Evolutionary conservation across 2,797 vertebrate genomes (phyloP).

Genomic region (Mustela erminea): DNA sequence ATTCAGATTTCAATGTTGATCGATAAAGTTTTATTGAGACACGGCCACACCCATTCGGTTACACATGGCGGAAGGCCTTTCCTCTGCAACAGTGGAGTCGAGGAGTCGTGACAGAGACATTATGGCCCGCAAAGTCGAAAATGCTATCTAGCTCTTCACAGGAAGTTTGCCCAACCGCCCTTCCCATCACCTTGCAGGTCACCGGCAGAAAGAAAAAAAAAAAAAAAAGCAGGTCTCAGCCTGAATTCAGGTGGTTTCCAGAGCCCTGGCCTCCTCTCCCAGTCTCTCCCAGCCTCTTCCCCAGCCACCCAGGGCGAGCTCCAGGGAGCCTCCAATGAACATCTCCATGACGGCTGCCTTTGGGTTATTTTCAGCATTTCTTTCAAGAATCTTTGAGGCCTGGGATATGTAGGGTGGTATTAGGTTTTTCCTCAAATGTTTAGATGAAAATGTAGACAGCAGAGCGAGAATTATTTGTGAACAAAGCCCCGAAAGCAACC

Average conservation of each 20-base stretch:
- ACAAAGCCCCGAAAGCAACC: conserved; percentile 81
- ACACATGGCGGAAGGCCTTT: conserved; percentile 16
- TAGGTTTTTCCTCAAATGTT: conserved; percentile 79
- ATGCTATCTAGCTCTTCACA: not conserved
- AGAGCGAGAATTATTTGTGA: conserved; percentile 80
- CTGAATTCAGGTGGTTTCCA: not conserved
- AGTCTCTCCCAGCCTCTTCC: not conserved
- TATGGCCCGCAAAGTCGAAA: not conserved
- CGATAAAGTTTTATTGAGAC: conserved; percentile 39
- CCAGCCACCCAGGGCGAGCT: not conserved
- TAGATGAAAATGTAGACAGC: conserved; percentile 81
- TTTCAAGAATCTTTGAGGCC: conserved; percentile 51
- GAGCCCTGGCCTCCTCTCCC: not conserved
- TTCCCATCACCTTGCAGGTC: not conserved
- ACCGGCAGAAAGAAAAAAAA: not conserved
- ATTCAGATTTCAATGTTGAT: conserved; percentile 18
- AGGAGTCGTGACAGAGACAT: not conserved
- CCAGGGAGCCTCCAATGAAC: not conserved
- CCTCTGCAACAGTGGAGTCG: not conserved
- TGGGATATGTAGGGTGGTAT: conserved; percentile 54
- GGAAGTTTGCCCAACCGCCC: not conserved
- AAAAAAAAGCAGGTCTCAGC: not conserved
- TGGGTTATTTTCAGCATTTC: conserved; percentile 57
- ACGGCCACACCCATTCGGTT: not conserved
- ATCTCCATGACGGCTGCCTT: not conserved